phyloP scores from a whole-genome alignment of 2,888 invertebrate genomes.

The Monopis laevigella region DNA sequence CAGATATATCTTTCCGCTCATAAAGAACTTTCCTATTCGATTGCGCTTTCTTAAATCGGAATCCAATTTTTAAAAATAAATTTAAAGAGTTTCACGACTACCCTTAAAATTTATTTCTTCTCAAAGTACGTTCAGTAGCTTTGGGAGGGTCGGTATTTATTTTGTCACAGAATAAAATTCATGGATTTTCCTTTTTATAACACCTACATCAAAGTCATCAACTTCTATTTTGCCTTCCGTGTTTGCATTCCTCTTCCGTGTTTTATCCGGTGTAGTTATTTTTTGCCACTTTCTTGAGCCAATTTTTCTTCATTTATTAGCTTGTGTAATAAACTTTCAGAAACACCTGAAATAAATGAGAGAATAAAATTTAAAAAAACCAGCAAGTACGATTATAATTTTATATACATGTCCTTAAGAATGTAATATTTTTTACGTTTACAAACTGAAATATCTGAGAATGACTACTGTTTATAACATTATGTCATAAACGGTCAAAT shows the following conservation, averaged over 20 bases:
- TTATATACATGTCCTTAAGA: not conserved
- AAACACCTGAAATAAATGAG: not conserved
- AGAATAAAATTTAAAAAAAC: not conserved
- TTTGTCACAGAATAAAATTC: slow-evolving; percentile 2
- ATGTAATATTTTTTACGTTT: not conserved
- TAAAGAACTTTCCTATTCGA: slow-evolving; percentile 1
- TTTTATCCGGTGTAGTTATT: slow-evolving; percentile 10
- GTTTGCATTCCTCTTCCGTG: slow-evolving; percentile 8
- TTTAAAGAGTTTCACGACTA: not conserved
- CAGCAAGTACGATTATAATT: not conserved
- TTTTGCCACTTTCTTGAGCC: not conserved
- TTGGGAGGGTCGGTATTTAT: slow-evolving; percentile 1
- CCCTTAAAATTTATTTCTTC: slow-evolving; percentile 7
- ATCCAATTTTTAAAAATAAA: slow-evolving; percentile 1
- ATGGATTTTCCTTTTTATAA: slow-evolving; percentile 3
- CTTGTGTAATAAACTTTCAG: not conserved
- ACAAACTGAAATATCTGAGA: too few species aligned
- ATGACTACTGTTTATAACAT: too few species aligned
- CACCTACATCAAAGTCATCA: slow-evolving; percentile 7
- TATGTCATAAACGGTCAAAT: too few species aligned
- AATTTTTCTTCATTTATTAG: slow-evolving; percentile 3
- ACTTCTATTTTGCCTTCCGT: slow-evolving; percentile 11
- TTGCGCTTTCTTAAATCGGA: slow-evolving; percentile 2
- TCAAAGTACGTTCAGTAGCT: not conserved
- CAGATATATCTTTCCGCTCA: not conserved